Evolutionary conservation across 2,888 invertebrate genomes (phyloP), one percentile per base, ranked within the genome.

Genomic region (Protula sp.): DNA sequence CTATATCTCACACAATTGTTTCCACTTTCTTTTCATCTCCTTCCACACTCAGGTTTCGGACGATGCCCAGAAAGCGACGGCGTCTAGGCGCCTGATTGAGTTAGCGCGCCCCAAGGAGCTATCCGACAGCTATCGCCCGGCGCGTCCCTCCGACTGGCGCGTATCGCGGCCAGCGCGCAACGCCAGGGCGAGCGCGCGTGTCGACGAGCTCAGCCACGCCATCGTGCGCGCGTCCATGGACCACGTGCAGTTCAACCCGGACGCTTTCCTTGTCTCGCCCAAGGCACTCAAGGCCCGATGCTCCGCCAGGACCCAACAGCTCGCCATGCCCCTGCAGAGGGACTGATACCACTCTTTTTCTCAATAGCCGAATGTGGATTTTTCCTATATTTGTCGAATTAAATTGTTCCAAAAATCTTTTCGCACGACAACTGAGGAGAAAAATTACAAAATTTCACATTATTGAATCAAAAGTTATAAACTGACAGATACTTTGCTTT

Each of bases 201-300:
- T 74, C 3, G 51, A 61, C 22, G 56, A 62, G 19, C 66, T 77
- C 5, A 69, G 76, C 1, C 29, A 30, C 22, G 77, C 78, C 55
- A 68, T 75, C 47, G 67, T 73, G 4, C 60, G 77, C 27, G 74
- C 72, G 30, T 69, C 74, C n/a, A 77, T 76, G 77, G 76, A 77
- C 64, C 72, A 74, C 59, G 71, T 78, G 60, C 77, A 76, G 68
- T 78, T 75, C 59, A 74, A 77, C 63, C 75, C 76, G 30, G 72
- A 75, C 38, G 77, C 77, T 27, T 78, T 78, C 64, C 22, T 70
- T 26, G 77, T 78, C 2, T 76, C 72, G 63, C 68, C 67, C 50
- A 63, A 64, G 28, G 78, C 76, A 2, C 66, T 77, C 9, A 78
- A 76, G 61, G 76, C 72, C 3, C 61, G 64, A 1, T 66, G 73